These are phyloP conservation scores for Lepidochrysops patricia DNA, from an alignment of 2,888 invertebrate species.

Conservation along the genomic window DNA sequence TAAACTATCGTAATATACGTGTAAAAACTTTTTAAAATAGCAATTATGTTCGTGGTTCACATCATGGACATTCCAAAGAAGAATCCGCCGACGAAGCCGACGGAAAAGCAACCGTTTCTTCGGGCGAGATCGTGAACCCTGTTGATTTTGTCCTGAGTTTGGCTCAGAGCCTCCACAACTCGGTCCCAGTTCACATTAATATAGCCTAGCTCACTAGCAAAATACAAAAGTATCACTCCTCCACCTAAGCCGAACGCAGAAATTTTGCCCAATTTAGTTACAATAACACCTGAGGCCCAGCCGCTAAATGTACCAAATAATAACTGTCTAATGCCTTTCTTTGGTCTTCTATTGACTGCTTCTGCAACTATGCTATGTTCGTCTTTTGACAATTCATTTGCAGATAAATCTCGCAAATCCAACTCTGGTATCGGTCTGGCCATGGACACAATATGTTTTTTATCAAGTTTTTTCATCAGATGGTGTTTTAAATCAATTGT, in stretches of 20 bases:
- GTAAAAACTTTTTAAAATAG: background rate
- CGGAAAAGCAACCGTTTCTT: conserved; percentile 80
- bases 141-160: conserved; percentile 83
- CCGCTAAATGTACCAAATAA: conserved; percentile 48
- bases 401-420: conserved; percentile 33
- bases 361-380: conserved; percentile 38
- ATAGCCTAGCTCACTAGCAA: conserved; percentile 91
- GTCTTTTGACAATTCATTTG: conserved; percentile 28
- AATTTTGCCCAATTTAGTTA: conserved; percentile 88
- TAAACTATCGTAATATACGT: background rate
- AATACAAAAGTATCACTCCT: conserved; percentile 87
- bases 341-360: conserved; percentile 34
- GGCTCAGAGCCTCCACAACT: conserved; percentile 82
- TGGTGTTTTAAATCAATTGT: background rate
- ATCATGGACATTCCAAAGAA: conserved; percentile 85
- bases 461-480: conserved; percentile 11
- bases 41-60: conserved; percentile 30
- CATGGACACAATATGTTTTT: conserved; percentile 44
- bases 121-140: conserved; percentile 76
- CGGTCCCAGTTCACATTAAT: conserved; percentile 92
- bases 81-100: conserved; percentile 89
- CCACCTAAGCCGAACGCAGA: conserved; percentile 92
- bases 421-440: conserved; percentile 47
- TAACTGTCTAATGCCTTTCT: conserved; percentile 42
- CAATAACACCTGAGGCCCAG: conserved; percentile 83